These are phyloP conservation scores for Brachynemurus nebulosus DNA, from an alignment of 2,888 invertebrate species.

Conservation along the genomic window DNA sequence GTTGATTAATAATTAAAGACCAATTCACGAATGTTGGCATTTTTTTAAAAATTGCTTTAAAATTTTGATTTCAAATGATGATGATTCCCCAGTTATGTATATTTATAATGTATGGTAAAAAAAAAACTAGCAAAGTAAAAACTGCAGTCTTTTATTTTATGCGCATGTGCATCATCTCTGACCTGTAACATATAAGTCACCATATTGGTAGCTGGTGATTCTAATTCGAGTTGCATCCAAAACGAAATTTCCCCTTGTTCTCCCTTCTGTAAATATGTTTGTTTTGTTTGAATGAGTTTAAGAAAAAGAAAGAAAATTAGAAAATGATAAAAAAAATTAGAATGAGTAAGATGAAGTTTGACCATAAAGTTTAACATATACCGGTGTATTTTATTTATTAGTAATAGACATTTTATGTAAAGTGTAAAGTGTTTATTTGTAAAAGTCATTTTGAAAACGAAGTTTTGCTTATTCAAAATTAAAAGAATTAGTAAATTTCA, in stretches of 20 bases:
- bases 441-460: too few species aligned
- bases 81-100: neutral
- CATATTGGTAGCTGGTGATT: constrained; percentile 4
- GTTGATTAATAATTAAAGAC: too few species aligned
- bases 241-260: neutral
- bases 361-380: too few species aligned
- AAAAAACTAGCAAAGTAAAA: neutral
- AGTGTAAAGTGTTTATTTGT: too few species aligned
- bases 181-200: constrained; percentile 6
- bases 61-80: too few species aligned
- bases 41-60: too few species aligned
- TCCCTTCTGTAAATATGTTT: neutral
- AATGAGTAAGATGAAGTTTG: too few species aligned
- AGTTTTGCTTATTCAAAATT: too few species aligned
- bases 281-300: neutral
- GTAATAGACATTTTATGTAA: too few species aligned
- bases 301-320: neutral
- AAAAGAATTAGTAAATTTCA: too few species aligned
- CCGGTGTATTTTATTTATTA: too few species aligned
- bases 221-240: constrained; percentile 2
- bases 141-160: constrained; percentile 1
- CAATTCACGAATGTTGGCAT: too few species aligned
- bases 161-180: neutral
- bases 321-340: neutral
- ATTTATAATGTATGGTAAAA: neutral